Base-by-base conservation (phyloP, 2,888 invertebrate genomes). In the Drosophila rubida region DNA sequence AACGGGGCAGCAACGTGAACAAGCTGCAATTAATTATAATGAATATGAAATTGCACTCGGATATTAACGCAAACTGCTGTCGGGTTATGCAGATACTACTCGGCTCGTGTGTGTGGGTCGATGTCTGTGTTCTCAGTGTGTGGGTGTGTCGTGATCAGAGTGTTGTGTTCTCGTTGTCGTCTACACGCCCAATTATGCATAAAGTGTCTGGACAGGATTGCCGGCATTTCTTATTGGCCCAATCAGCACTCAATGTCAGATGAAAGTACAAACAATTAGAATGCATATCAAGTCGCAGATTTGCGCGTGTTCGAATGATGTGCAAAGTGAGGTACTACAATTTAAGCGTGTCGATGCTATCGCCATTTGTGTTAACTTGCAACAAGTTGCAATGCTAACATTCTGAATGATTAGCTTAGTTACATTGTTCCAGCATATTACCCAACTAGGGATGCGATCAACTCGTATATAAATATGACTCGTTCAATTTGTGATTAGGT, bases 21-120 rank as follows among this genome's bases (percentile, higher is more conserved):
- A 68, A 62, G 58, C 59, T 62, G 69, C 74, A 78, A 78, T 84
- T 84, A 83, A 69, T 80, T 78, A 66, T 67, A 83, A 75, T 82
- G 50, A 53, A 67, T 75, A 66, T 72, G 55, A 74, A 83, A 86
- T 62, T 76, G 71, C 62, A 51, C 41, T 54, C 42, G 37, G 39
- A 44, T 27, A 54, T 57, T 42, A 60, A 50, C 55, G 35, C 37
- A 62, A 75, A 71, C 30, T 30, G 30, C 30, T 48, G 59, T 59
- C 58, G 39, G 45, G 70, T 68, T 70, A 61, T 61, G 70, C 51
- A 50, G 55, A 73, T 59, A 42, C 9, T 35, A 23, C 37, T 42
- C 14, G 59, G 16, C n/a, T n/a, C 55, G 39, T 53, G 60, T 69
- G 51, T 61, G 50, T 60, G 50, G 37, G 25, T 30, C 57, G 30